phyloP scores from a whole-genome alignment of 2,113 vertebrate genomes.

The Alligator mississippiensis region DNA sequence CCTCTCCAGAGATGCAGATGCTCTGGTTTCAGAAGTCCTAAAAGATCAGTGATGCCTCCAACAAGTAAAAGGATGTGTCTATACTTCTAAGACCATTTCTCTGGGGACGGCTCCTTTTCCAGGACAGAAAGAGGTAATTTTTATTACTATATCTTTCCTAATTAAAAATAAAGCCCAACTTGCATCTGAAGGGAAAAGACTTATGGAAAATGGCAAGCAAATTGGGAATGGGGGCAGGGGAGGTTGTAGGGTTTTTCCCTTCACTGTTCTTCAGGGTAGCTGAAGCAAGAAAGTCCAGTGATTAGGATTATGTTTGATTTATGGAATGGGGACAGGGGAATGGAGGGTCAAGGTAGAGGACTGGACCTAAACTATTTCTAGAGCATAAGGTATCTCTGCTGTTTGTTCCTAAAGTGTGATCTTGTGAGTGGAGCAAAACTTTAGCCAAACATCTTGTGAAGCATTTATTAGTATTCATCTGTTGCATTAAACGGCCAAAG shows the following conservation, averaged over 20 bases:
- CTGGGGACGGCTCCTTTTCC: neutral
- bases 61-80: neutral
- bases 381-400: neutral
- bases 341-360: constrained; percentile 42
- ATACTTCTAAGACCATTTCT: neutral
- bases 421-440: constrained; percentile 52
- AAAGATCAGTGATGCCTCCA: neutral
- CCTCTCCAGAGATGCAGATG: neutral
- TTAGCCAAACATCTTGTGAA: constrained; percentile 3
- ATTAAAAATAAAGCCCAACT: neutral
- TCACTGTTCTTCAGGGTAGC: neutral
- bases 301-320: neutral
- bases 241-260: neutral
- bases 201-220: neutral
- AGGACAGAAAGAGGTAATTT: constrained; percentile 63
- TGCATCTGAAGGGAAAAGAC: neutral
- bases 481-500: neutral
- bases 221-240: neutral
- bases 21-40: constrained; percentile 2
- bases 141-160: constrained; percentile 2
- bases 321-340: constrained; percentile 3
- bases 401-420: constrained; percentile 3
- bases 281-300: neutral
- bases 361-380: constrained; percentile 36
- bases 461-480: neutral